A percentile compares a stretch with the other conserved stretches of the same genome.
phyloP scores from a whole-genome alignment of 1,140 invertebrate species.

The Latrodectus geometricus region DNA sequence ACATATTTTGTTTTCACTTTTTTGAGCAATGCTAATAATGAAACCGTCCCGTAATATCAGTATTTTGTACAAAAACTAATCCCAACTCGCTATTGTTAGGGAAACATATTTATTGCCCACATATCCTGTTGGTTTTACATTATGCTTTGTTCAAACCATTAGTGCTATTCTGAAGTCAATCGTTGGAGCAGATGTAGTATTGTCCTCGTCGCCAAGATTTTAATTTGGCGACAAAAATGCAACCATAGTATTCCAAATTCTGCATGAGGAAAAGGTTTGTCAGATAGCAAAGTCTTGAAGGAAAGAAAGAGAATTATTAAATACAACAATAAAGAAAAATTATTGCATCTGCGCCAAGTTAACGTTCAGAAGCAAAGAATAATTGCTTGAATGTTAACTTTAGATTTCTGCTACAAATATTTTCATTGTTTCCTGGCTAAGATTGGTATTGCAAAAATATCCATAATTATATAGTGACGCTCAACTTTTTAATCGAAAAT shows the following conservation, averaged over 20 bases:
- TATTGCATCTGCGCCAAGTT: no score
- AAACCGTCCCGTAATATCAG: constrained; percentile 61
- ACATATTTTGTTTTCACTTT: constrained; percentile 3
- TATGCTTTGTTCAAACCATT: no score
- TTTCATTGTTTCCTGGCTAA: not conserved
- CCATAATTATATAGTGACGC: constrained; percentile 7
- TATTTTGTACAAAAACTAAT: constrained; percentile 49
- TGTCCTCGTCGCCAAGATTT: no score
- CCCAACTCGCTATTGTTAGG: constrained; percentile 40
- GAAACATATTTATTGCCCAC: constrained; percentile 14
- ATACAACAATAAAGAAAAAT: no score
- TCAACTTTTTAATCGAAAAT: constrained; percentile 12
- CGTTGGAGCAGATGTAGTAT: no score
- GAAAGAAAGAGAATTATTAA: no score
- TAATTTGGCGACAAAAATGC: no score
- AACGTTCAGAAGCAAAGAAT: no score
- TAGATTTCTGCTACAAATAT: not conserved
- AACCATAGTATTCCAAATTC: no score
- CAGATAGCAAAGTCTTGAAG: no score
- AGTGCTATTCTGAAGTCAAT: no score
- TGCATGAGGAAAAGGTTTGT: no score
- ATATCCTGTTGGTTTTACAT: constrained; percentile 43
- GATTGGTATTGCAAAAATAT: not conserved
- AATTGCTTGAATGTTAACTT: not conserved
- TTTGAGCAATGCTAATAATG: constrained; percentile 33